Conservation (phyloP, 2,797 vertebrate species). For the Tapirus indicus region DNA sequence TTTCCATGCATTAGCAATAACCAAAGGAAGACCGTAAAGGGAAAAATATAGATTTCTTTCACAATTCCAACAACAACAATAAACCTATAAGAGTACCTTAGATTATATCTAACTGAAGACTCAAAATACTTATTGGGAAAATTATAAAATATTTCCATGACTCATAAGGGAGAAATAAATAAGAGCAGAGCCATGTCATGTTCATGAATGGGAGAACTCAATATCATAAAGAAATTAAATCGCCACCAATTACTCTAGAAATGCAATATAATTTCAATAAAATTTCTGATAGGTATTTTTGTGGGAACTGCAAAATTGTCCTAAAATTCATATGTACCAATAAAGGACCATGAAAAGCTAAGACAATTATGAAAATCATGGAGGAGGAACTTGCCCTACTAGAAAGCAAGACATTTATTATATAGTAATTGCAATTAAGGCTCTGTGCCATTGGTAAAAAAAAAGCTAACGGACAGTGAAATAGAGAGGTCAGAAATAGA, state of each 20-base stretch:
- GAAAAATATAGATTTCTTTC: not conserved
- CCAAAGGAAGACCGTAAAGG: not conserved
- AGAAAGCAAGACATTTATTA: not conserved
- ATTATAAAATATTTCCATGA: not conserved
- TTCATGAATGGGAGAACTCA: not conserved
- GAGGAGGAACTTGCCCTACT: not conserved
- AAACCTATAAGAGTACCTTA: not conserved
- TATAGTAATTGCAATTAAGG: not conserved
- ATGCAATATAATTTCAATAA: not conserved
- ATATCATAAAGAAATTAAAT: not conserved
- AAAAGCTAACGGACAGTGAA: not conserved
- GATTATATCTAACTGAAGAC: not conserved
- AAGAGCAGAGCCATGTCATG: not conserved
- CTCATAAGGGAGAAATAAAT: not conserved
- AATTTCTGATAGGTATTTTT: not conserved
- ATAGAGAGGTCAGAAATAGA: not conserved
- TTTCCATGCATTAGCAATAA: not conserved
- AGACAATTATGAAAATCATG: not conserved
- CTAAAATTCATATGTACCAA: not conserved
- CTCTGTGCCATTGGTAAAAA: not conserved
- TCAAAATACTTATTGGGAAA: not conserved
- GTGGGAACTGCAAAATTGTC: not conserved
- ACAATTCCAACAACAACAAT: not conserved
- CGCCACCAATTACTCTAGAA: not conserved
- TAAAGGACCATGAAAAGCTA: not conserved